Evolutionary conservation across 2,888 invertebrate genomes (phyloP), one percentile per base, ranked within the genome.

Genomic region (Glomeris marginata): DNA sequence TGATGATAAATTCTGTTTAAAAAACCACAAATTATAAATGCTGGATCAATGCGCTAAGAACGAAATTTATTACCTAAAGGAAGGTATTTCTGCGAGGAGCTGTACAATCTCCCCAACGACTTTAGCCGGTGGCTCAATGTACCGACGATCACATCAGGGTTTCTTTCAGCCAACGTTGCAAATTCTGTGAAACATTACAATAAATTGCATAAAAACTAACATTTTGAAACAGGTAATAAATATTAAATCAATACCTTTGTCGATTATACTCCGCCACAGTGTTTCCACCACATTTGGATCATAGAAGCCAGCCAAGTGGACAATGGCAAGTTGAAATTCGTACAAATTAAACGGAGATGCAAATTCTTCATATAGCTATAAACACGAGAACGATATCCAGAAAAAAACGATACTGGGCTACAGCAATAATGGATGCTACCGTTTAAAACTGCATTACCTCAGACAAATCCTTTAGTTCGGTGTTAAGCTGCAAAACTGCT

Each of bases 321-420:
- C 80, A 56, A 98, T 92, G 5, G 90, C 87, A 51, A 98, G 72
- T 69, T 95, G 90, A 66, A 90, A 86, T 68, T 94, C 92, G 78
- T 87, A 84, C 40, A 95, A 72, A 58, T 84, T 78, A 66, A 85
- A 85, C 2, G 83, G 83, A 61, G 90, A 88, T 1, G 92, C 92
- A 69, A 85, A 94, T 56, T 90, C 84, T 64, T 86, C 84, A 64
- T 91, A 94, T 34, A 94, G 68, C 80, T 84, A 60, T 58, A 4
- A 38, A 41, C 20, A 16, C 13, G 16, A 34, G 36, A 15, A 48
- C 47, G 48, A 50, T 44, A 53, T 48, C 52, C n/a, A n/a, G n/a
- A 18, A 50, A 33, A 38, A 35, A 2, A 36, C 41, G 18, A 52
- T 16, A 53, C 21, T 41, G 28, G 11, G 20, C 6, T n/a, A n/a